These are phyloP conservation scores for Cephus pulcher DNA, from an alignment of 2,888 invertebrate species.

Conservation along the genomic window DNA sequence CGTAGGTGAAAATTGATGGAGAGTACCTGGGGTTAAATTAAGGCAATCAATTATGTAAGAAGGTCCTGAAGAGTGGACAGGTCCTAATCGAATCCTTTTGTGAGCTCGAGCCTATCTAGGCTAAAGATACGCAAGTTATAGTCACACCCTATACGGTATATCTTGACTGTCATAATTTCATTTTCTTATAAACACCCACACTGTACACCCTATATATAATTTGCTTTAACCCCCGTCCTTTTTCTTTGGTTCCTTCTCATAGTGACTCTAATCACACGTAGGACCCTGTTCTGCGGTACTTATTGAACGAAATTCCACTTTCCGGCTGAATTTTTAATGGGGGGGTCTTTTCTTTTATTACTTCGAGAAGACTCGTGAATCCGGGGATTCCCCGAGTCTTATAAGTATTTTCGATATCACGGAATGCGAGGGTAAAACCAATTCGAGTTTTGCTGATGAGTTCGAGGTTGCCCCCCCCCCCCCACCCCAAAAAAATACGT, in stretches of 20 bases:
- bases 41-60: background rate
- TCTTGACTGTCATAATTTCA: background rate
- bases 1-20: background rate
- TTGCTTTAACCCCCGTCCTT: background rate
- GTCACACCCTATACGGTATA: background rate
- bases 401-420: background rate
- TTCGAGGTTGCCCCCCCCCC: background rate
- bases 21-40: background rate
- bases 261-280: background rate
- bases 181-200: background rate
- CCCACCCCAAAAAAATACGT: background rate
- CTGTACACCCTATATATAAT: background rate
- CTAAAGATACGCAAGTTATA: background rate
- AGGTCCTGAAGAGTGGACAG: background rate
- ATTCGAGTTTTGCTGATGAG: background rate
- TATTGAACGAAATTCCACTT: background rate
- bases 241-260: background rate
- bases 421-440: background rate
- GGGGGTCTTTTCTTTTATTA: background rate
- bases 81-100: background rate
- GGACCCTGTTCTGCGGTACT: background rate
- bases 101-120: background rate
- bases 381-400: background rate
- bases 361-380: background rate
- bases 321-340: background rate